phyloP scores from a whole-genome alignment of 2,888 invertebrate species.

The Sphaerophoria rueppellii region DNA sequence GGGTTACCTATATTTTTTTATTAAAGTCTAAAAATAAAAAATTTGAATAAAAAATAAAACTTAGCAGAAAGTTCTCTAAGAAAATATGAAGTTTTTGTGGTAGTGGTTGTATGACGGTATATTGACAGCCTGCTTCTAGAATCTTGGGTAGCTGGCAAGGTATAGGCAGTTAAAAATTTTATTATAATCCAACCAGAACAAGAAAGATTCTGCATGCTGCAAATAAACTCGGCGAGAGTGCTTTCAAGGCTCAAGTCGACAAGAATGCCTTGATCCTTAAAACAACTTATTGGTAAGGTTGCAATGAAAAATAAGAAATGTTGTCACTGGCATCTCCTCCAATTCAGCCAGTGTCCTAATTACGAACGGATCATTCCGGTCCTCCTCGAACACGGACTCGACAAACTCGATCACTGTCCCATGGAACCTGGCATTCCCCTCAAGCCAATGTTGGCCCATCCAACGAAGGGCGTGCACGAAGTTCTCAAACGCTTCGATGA shows the following conservation, averaged over 20 bases:
- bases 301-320: not conserved
- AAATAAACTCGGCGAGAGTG: slow-evolving; percentile 85
- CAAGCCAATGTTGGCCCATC: slow-evolving; percentile 99
- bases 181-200: too few species aligned
- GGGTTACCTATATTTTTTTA: too few species aligned
- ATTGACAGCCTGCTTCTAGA: too few species aligned
- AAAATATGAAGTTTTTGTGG: too few species aligned
- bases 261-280: slow-evolving; percentile 90
- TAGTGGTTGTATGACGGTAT: too few species aligned
- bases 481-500: slow-evolving; percentile 92
- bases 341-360: slow-evolving; percentile 94
- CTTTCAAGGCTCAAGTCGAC: slow-evolving; percentile 89
- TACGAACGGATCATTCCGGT: slow-evolving; percentile 93
- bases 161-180: too few species aligned
- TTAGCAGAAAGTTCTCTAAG: too few species aligned
- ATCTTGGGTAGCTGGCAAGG: too few species aligned
- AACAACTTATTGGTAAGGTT: slow-evolving; percentile 92
- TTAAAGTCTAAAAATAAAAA: too few species aligned
- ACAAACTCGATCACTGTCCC: slow-evolving; percentile 89
- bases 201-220: slow-evolving; percentile 85
- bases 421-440: slow-evolving; percentile 96
- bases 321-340: slow-evolving; percentile 7
- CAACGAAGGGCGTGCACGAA: slow-evolving; percentile 96
- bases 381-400: slow-evolving; percentile 89
- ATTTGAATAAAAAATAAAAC: too few species aligned